Evolutionary conservation across 2,113 vertebrate genomes (phyloP).

Genomic region (Heterocephalus glaber): DNA sequence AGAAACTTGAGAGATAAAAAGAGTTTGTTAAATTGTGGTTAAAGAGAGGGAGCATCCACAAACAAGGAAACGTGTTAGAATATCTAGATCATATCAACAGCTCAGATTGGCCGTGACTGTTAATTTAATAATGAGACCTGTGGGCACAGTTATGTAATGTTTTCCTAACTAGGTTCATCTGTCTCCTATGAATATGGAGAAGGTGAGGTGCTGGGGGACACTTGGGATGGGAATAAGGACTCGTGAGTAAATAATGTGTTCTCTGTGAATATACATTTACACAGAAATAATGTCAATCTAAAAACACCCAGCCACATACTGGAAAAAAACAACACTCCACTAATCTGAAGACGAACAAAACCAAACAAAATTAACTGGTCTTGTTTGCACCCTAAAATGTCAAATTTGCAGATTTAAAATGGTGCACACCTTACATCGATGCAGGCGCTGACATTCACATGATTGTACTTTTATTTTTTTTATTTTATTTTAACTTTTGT

Average conservation of each 20-base stretch:
- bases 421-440: neutral
- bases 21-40: neutral
- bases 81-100: neutral
- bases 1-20: neutral
- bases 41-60: neutral
- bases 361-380: neutral
- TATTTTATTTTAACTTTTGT: too few species aligned
- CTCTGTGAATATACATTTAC: neutral
- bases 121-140: neutral
- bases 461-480: neutral
- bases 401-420: neutral
- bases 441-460: neutral
- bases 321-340: neutral
- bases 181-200: neutral
- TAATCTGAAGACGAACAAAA: neutral
- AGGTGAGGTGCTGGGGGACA: neutral
- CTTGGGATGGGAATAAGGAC: neutral
- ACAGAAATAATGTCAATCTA: neutral
- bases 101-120: neutral
- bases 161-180: neutral
- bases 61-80: neutral
- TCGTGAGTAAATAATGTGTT: neutral
- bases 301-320: neutral
- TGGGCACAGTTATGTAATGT: neutral
- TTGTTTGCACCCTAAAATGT: neutral